phyloP scores from a whole-genome alignment of 2,888 invertebrate species.

The Epirrhoe tristata region DNA sequence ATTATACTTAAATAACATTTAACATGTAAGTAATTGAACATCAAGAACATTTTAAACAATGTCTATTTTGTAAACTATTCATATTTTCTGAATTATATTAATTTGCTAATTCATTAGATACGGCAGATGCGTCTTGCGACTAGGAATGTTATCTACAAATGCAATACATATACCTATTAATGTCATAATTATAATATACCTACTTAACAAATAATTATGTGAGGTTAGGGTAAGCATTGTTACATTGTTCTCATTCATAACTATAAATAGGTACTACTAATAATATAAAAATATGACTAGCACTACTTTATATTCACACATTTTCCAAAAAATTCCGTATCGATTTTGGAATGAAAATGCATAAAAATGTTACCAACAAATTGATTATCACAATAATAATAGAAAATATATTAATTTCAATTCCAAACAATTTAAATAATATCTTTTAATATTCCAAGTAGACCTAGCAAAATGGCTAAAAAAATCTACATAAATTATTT shows the following conservation, averaged over 20 bases:
- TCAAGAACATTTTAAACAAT: conserved; percentile 15
- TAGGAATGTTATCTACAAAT: conserved; percentile 70
- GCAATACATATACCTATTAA: conserved; percentile 44
- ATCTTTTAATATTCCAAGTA: conserved; percentile 5
- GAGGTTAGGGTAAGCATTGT: conserved; percentile 21
- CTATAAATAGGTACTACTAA: conserved; percentile 39
- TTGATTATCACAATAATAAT: conserved; percentile 42
- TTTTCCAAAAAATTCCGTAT: conserved; percentile 46
- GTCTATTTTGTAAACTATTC: conserved; percentile 4
- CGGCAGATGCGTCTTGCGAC: conserved; percentile 36
- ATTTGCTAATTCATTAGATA: not conserved
- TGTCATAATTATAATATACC: not conserved
- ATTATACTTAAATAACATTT: conserved; percentile 13
- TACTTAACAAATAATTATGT: not conserved
- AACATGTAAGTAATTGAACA: conserved; percentile 20
- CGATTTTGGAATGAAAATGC: conserved; percentile 42
- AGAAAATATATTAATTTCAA: conserved; percentile 13
- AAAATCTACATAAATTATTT: conserved; percentile 31
- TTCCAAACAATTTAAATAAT: conserved; percentile 4
- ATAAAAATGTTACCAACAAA: conserved; percentile 29
- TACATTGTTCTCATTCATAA: conserved; percentile 7
- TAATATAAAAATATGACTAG: conserved; percentile 67
- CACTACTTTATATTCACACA: conserved; percentile 56
- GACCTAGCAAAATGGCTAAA: conserved; percentile 19
- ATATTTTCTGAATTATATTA: not conserved